Evolutionary conservation across 2,797 vertebrate species (phyloP), one percentile per base, ranked within the genome.

Genomic region (Eremophila alpestris): DNA sequence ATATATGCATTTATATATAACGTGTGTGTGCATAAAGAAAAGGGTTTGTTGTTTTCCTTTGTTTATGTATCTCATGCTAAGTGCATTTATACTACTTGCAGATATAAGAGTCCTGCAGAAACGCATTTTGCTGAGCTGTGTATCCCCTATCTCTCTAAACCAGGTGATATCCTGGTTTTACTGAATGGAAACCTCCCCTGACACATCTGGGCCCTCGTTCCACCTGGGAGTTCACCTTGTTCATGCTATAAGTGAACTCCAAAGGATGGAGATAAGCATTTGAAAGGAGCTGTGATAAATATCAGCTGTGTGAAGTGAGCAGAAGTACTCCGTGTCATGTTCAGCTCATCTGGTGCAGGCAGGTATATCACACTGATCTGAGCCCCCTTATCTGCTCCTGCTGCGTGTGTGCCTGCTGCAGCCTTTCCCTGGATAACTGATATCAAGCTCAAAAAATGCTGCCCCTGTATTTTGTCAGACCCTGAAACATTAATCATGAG

Each of bases 201-300:
- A 88, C 87, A 84, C 83, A 48, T 77, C 58, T 55, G 68, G 71
- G 80, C 43, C 56, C 1, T 3, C 0, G 6, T 88, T 91, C 83
- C 93, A 84, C 78, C 87, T 94, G 89, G 92, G 94, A 91, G 56
- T 91, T 94, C 87, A 95, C 87, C 93, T 91, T 69, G 54, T 84
- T 94, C 2, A 1, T 68, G 16, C 9, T 52, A 27, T 59, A 73
- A 94, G 80, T 71, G 86, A 95, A 58, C 94, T 90, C 90, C 88
- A 68, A 75, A 83, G 89, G 89, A 54, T 90, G 93, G 71, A 88
- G 91, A 94, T 91, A 94, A 93, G 83, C 83, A 48, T 97, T 94
- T 94, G 93, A 95, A 93, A 97, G 83, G 90, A 93, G 54, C 56
- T 52, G 46, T 71, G 93, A 96, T 96, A 96, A 89, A 87, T 95